phyloP scores from a whole-genome alignment of 2,797 vertebrate genomes.

The Sarcophilus harrisii region DNA sequence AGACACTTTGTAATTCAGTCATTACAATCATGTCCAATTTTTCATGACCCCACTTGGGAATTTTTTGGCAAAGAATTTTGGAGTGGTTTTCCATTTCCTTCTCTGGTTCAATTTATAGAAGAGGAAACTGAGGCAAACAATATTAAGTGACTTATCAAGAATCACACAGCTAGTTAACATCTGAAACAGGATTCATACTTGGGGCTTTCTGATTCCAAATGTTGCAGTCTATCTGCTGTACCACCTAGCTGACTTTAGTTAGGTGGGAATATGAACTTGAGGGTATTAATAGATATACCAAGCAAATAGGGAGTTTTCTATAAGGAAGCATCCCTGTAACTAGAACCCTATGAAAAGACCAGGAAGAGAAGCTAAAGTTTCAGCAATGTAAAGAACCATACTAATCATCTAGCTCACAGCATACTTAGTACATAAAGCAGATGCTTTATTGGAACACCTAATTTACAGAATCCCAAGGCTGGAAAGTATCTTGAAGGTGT shows the following conservation, averaged over 20 bases:
- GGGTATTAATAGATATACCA: no score
- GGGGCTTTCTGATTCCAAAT: background rate
- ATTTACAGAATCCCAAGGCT: background rate
- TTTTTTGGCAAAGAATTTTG: background rate
- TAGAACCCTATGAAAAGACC: background rate
- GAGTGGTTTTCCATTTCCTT: background rate
- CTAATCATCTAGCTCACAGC: background rate
- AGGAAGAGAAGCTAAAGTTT: background rate
- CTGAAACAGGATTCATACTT: background rate
- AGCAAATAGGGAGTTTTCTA: background rate
- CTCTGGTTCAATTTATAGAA: background rate
- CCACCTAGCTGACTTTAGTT: background rate
- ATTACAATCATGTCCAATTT: background rate
- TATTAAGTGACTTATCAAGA: background rate
- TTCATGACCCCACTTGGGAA: background rate
- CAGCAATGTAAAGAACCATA: rapidly evolving
- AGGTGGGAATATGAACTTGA: background rate
- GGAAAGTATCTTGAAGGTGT: background rate
- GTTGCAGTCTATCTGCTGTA: background rate
- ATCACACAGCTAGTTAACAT: background rate
- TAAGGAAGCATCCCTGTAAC: background rate
- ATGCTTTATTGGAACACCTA: background rate
- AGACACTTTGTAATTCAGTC: background rate
- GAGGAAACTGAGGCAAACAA: background rate
- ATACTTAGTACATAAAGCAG: no score